Evolutionary conservation across 1,140 invertebrate genomes (phyloP).

Genomic region (Muscidifurax raptorellus): DNA sequence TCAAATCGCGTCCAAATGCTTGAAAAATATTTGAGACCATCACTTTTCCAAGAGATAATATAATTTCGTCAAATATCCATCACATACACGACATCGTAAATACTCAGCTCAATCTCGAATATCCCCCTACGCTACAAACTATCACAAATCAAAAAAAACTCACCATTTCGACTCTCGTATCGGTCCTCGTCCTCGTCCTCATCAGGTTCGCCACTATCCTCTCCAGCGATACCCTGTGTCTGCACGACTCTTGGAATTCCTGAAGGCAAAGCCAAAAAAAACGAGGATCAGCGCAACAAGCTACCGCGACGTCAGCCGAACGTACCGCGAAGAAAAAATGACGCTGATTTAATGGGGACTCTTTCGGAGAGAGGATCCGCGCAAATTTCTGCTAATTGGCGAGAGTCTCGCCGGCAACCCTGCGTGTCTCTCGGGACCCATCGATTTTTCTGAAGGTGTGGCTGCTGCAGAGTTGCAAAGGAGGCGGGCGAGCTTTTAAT

Average conservation of each 20-base stretch:
- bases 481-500: conserved; percentile 14
- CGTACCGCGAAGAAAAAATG: conserved; percentile 9
- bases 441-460: conserved; percentile 31
- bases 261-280: conserved; percentile 65
- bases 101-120: too few species aligned
- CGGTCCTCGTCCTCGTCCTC: conserved; percentile 68
- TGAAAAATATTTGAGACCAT: too few species aligned
- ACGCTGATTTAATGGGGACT: background rate
- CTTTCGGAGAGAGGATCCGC: background rate
- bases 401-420: background rate
- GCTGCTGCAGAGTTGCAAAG: background rate
- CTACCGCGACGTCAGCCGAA: background rate
- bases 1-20: too few species aligned
- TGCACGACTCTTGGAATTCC: conserved; percentile 78
- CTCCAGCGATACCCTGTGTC: conserved; percentile 78
- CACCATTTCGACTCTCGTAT: conserved; percentile 72
- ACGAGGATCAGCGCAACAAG: conserved; percentile 15
- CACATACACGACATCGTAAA: too few species aligned
- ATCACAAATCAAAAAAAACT: conserved; percentile 55
- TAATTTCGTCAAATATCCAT: too few species aligned
- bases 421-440: background rate
- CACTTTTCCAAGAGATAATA: too few species aligned
- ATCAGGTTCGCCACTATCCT: conserved; percentile 74
- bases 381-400: conserved; percentile 29
- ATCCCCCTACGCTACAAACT: background rate